phyloP scores from a whole-genome alignment of 2,113 vertebrate species.

The Planiliza haematocheilus region DNA sequence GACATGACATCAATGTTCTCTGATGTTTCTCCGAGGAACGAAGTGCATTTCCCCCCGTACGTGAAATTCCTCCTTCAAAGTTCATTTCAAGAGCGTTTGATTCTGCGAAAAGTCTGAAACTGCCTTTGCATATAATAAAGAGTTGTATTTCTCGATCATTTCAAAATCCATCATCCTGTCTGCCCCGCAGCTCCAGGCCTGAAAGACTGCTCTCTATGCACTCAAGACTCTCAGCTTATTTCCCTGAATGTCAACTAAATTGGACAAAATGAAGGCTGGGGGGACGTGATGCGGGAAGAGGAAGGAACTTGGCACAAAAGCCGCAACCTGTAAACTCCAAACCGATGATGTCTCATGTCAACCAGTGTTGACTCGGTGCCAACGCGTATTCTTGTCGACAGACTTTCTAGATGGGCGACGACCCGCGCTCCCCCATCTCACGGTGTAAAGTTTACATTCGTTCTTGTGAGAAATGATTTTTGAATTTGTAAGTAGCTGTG shows the following conservation, averaged over 20 bases:
- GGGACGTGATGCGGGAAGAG: too few relatives aligned
- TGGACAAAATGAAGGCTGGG: conserved; percentile 66
- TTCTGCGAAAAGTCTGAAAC: conserved; percentile 37
- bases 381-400: conserved; percentile 32
- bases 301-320: conserved; percentile 35
- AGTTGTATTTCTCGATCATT: conserved; percentile 41
- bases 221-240: conserved; percentile 84
- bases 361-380: conserved; percentile 16
- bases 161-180: conserved; percentile 57
- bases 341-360: conserved; percentile 38
- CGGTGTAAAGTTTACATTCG: conserved; percentile 56
- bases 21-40: neutral
- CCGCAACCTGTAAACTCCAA: conserved; percentile 30
- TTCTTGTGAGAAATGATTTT: conserved; percentile 57
- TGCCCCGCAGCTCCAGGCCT: conserved; percentile 51
- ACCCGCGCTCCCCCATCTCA: conserved; percentile 4
- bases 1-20: too few relatives aligned
- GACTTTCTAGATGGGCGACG: conserved; percentile 36
- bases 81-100: conserved; percentile 27
- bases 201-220: conserved; percentile 81
- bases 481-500: conserved; percentile 65
- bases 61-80: conserved; percentile 5
- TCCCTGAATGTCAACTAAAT: conserved; percentile 86
- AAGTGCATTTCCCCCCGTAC: neutral
- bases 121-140: conserved; percentile 36